Percentiles rank a stretch among this genome's conserved stretches.
Evolutionary conservation across 2,113 vertebrate species (phyloP).

Genomic region (Triplophysa dalaica): DNA sequence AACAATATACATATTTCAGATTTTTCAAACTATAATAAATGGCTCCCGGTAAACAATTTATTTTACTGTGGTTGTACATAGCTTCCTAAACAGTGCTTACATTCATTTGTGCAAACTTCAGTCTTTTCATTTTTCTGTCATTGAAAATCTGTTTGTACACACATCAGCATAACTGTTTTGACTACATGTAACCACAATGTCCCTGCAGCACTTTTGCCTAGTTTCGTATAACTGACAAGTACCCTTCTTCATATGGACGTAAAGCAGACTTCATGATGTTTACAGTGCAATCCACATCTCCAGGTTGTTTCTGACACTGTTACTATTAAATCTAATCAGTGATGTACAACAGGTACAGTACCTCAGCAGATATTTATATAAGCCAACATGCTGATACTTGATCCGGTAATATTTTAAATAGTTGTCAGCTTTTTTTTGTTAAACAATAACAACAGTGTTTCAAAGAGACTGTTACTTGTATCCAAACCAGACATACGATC

Average conservation of each 20-base stretch:
- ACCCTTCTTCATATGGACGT: conserved; percentile 5
- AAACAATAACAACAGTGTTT: background rate
- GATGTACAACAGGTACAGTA: conserved; percentile 5
- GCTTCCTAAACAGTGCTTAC: background rate
- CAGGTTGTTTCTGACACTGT: conserved; percentile 3
- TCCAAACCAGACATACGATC: conserved; percentile 10
- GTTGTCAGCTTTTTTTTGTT: conserved; percentile 7
- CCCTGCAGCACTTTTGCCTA: background rate
- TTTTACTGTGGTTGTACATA: too few species aligned
- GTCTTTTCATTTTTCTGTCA: conserved; percentile 10
- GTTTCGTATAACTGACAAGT: background rate
- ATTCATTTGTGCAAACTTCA: conserved; percentile 5
- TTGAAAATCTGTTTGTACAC: background rate
- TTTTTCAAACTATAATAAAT: too few species aligned
- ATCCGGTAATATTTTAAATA: conserved; percentile 32
- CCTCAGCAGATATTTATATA: conserved; percentile 18
- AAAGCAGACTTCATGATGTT: conserved; percentile 26
- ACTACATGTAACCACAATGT: background rate
- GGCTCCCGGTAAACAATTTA: too few species aligned
- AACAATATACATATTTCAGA: too few species aligned
- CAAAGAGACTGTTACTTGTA: background rate
- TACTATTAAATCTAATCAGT: conserved; percentile 9
- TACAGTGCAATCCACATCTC: background rate
- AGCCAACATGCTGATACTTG: conserved; percentile 15
- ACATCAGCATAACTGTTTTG: background rate